A percentile compares a stretch with the other conserved stretches of the same genome.
Conservation (phyloP, 2,797 vertebrate genomes). For the Danio tinwini region DNA sequence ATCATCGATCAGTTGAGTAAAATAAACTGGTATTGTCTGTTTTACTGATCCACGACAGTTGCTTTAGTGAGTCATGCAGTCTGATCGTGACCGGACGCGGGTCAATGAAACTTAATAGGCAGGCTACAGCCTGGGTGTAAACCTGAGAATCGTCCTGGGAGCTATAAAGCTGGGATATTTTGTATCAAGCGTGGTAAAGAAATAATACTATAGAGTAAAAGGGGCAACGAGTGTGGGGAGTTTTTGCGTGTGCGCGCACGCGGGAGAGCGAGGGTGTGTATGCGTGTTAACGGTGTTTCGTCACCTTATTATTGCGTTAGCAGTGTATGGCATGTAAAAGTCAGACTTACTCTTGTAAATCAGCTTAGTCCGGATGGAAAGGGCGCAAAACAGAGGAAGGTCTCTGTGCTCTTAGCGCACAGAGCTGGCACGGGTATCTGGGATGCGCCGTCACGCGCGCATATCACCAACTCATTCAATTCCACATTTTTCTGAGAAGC, state of each 20-base stretch:
- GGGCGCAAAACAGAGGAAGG: conserved; percentile 20
- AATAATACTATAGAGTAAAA: conserved; percentile 20
- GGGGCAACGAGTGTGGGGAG: neutral
- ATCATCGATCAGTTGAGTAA: neutral
- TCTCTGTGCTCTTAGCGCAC: neutral
- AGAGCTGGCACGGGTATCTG: neutral
- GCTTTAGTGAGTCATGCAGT: conserved; percentile 33
- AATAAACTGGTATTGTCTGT: neutral
- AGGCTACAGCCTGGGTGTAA: conserved; percentile 8
- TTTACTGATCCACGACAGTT: conserved; percentile 4
- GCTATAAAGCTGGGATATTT: neutral
- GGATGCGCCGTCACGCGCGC: neutral
- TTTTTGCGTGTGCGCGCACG: neutral
- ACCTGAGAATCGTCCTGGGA: conserved; percentile 4
- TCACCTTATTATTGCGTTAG: conserved; percentile 12
- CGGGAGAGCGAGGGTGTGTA: neutral
- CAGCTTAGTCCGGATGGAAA: conserved; percentile 2
- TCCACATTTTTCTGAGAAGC: too few relatives aligned
- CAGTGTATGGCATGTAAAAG: conserved; percentile 29
- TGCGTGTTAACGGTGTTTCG: neutral
- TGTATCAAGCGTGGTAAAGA: neutral
- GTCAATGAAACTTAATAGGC: conserved; percentile 42
- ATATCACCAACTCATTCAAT: neutral
- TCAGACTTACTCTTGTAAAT: neutral
- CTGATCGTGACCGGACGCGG: conserved; percentile 29